phyloP scores from a whole-genome alignment of 2,888 invertebrate genomes.

The Gnatocerus cornutus region DNA sequence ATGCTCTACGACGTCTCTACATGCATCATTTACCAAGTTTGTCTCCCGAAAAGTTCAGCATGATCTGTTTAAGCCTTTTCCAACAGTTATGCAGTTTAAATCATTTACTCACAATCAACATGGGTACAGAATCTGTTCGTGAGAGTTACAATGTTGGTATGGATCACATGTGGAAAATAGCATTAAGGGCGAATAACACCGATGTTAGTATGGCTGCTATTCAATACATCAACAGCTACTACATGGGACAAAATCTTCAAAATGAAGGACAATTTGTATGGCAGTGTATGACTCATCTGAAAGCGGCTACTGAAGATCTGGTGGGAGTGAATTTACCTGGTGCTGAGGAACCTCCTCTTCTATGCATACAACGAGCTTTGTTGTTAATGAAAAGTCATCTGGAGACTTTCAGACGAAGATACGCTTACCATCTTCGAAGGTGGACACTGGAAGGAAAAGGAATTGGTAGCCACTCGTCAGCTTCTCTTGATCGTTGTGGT shows the following conservation, averaged over 20 bases:
- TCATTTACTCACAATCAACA: constrained; percentile 83
- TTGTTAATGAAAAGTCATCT: constrained; percentile 92
- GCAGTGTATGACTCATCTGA: constrained; percentile 93
- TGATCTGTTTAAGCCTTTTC: constrained; percentile 92
- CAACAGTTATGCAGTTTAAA: constrained; percentile 93
- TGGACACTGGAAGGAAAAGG: constrained; percentile 91
- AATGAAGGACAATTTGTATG: constrained; percentile 95
- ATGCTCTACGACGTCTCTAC: constrained; percentile 90
- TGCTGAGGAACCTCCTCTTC: constrained; percentile 85
- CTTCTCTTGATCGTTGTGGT: constrained; percentile 75
- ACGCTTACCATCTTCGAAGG: constrained; percentile 90
- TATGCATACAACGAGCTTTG: constrained; percentile 92
- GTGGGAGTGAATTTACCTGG: constrained; percentile 67
- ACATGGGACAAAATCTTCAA: constrained; percentile 92
- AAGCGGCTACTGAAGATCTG: constrained; percentile 86
- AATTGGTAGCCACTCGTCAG: constrained; percentile 85
- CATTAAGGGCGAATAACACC: constrained; percentile 90
- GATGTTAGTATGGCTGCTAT: constrained; percentile 97
- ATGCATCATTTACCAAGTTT: constrained; percentile 91
- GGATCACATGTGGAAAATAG: constrained; percentile 96
- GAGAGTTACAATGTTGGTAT: constrained; percentile 84
- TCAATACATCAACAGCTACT: constrained; percentile 94
- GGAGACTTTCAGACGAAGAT: constrained; percentile 91
- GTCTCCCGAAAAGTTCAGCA: constrained; percentile 91
- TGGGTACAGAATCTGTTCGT: constrained; percentile 60